Conservation (phyloP, 2,888 invertebrate species). For the Pasiphila rectangulata region DNA sequence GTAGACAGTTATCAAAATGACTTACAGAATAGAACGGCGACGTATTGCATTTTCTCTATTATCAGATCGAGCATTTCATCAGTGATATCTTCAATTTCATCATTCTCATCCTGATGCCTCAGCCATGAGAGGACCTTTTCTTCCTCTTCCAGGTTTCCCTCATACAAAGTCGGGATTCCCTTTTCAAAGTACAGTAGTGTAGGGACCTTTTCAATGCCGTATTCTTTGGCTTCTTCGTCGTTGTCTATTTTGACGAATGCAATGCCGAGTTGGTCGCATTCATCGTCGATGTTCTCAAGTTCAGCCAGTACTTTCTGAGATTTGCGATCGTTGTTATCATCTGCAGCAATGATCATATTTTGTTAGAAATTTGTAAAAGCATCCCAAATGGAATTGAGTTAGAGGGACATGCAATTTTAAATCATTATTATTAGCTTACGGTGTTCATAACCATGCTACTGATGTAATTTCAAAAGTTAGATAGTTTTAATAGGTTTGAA, state of each 20-base stretch:
- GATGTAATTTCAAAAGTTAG: too few relatives aligned
- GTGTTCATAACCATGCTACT: too few relatives aligned
- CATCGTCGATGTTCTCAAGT: slow-evolving; percentile 96
- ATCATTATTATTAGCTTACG: too few relatives aligned
- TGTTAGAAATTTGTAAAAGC: background rate
- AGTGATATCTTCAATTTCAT: slow-evolving; percentile 96
- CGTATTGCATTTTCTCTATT: slow-evolving; percentile 92
- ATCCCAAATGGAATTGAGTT: too few relatives aligned
- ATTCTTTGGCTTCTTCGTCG: slow-evolving; percentile 92
- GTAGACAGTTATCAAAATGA: slow-evolving; percentile 13
- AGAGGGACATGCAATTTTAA: too few relatives aligned
- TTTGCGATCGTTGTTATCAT: slow-evolving; percentile 93
- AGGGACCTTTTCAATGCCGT: slow-evolving; percentile 94
- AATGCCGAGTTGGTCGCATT: slow-evolving; percentile 93
- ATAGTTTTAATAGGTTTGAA: too few relatives aligned
- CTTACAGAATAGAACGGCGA: slow-evolving; percentile 95
- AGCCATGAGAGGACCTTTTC: slow-evolving; percentile 94
- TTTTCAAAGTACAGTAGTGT: slow-evolving; percentile 91
- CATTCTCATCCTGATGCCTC: slow-evolving; percentile 90
- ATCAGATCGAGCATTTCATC: slow-evolving; percentile 96
- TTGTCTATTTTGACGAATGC: slow-evolving; percentile 96
- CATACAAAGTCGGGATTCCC: slow-evolving; percentile 87
- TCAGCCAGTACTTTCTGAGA: slow-evolving; percentile 92
- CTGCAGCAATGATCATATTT: slow-evolving; percentile 65
- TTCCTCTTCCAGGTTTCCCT: slow-evolving; percentile 93